phyloP scores from a whole-genome alignment of 2,888 invertebrate genomes.

The Apotomis turbidana region DNA sequence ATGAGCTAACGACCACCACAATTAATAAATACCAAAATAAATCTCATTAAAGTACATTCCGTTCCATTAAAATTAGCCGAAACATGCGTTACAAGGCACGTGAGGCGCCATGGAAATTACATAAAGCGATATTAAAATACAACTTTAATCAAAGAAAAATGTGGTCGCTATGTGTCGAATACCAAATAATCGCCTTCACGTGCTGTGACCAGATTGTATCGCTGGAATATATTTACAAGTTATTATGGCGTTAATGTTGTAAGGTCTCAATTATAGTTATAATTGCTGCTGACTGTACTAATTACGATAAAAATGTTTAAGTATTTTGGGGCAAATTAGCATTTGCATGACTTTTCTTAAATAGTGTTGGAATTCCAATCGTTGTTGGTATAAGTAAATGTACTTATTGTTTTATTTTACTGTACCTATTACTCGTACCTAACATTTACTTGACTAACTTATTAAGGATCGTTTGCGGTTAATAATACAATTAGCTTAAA shows the following conservation, averaged over 20 bases:
- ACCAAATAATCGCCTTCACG: constrained; percentile 48
- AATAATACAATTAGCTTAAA: too few species aligned
- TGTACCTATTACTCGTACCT: too few species aligned
- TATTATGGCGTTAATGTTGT: constrained; percentile 40
- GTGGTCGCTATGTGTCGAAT: constrained; percentile 51
- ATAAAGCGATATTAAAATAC: constrained; percentile 43
- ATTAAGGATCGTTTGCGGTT: too few species aligned
- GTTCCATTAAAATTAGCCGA: constrained; percentile 19
- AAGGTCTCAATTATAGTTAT: constrained; percentile 35
- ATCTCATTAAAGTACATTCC: constrained; percentile 32
- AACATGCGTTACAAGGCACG: constrained; percentile 41
- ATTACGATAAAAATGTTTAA: constrained; percentile 28
- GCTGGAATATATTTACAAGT: constrained; percentile 46
- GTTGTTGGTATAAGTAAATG: background rate
- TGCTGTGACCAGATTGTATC: constrained; percentile 41
- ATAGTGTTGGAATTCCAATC: background rate
- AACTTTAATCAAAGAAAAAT: constrained; percentile 49
- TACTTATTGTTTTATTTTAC: background rate
- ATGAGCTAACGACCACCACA: background rate
- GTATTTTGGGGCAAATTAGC: constrained; percentile 17
- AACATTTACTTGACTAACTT: too few species aligned
- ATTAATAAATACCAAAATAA: constrained; percentile 12
- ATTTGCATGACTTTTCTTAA: constrained; percentile 4
- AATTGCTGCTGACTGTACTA: constrained; percentile 36
- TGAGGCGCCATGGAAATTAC: constrained; percentile 36